Percentiles rank a stretch among this genome's conserved stretches.
These are phyloP conservation scores for Mola mola DNA, from an alignment of 2,113 vertebrate genomes.

Conservation along the genomic window DNA sequence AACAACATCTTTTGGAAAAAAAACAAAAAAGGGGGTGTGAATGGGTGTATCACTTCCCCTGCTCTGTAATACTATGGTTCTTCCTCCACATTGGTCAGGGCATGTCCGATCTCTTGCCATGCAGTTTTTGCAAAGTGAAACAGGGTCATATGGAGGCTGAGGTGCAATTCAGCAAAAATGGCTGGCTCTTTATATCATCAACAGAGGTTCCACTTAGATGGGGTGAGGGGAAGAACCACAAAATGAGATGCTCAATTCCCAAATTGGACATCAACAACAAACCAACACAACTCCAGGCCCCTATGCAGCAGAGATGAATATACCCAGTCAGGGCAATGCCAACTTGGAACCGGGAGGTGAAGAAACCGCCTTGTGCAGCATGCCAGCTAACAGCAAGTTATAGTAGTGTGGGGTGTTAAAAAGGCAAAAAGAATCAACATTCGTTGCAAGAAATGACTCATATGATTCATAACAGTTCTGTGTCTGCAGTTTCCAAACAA, in stretches of 20 bases:
- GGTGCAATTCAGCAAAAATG: constrained; percentile 48
- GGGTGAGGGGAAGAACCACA: constrained; percentile 18
- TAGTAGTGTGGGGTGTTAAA: constrained; percentile 22
- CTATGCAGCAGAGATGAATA: constrained; percentile 27
- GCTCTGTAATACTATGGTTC: constrained; percentile 6
- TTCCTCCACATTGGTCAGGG: constrained; percentile 12
- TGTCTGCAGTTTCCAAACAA: constrained; percentile 20
- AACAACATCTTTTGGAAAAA: background rate
- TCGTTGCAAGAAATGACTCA: constrained; percentile 27
- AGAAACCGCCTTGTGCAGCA: constrained; percentile 28
- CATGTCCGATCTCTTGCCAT: constrained; percentile 44
- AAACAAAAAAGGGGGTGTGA: background rate
- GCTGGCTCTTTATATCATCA: constrained; percentile 64
- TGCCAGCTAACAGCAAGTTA: constrained; percentile 12
- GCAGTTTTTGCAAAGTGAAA: constrained; percentile 47
- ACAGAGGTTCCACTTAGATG: constrained; percentile 41
- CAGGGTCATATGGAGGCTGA: constrained; percentile 49
- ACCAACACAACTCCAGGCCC: constrained; percentile 14
- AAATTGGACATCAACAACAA: constrained; percentile 52
- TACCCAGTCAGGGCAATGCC: constrained; percentile 32
- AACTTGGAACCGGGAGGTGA: constrained; percentile 46
- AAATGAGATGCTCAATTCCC: constrained; percentile 49
- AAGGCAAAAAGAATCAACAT: constrained; percentile 47
- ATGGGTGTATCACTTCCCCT: background rate
- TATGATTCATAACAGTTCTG: constrained; percentile 19